Evolutionary conservation across 2,888 invertebrate genomes (phyloP), one percentile per base, ranked within the genome.

Genomic region (Amphipyra berbera): DNA sequence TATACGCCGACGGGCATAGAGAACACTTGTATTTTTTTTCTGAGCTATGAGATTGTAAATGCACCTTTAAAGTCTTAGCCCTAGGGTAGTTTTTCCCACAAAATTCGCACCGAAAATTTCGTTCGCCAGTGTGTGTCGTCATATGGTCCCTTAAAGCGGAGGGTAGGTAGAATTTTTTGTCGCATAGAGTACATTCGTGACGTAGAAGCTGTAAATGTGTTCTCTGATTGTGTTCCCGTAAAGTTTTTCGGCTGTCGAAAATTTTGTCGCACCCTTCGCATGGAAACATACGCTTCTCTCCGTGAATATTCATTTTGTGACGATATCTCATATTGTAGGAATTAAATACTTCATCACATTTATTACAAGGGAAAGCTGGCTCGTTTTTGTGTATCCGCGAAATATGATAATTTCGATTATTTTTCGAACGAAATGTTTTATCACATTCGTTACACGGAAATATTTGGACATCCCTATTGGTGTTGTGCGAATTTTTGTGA

Each of bases 31-130:
- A 95, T 3, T 93, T 92, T 38, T 93, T 89, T 61, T 95, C 95
- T 0, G 81, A 73, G 0, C 90, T 94, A 58, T 95, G 95, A 27
- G 91, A 93, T 47, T 95, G 89, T 65, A 94, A 88, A 78, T 96
- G 95, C 5, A 95, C 94, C 9, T 92, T 83, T 46, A 89, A 71
- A 0, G 95, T 83, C 15, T 86, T 81, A 37, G 92, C 87, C 53
- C 95, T 90, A 2, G 95, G 94, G 72, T 95, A 96, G 5, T 88
- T 88, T 78, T 95, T 96, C 0, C 92, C 93, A 62, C 95, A 95
- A 47, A 90, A 88, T 10, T 91, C 86, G 41, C 96, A 96, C 3
- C 92, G 82, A 49, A 91, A 95, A 6, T 94, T 93, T 13, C 92
- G 82, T 61, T 95, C 94, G 0, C 95, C 95, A 0, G 95, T 95